Evolutionary conservation across 2,797 vertebrate genomes (phyloP), one percentile per base, ranked within the genome.

Genomic region (Dendrocincla tyrannina): DNA sequence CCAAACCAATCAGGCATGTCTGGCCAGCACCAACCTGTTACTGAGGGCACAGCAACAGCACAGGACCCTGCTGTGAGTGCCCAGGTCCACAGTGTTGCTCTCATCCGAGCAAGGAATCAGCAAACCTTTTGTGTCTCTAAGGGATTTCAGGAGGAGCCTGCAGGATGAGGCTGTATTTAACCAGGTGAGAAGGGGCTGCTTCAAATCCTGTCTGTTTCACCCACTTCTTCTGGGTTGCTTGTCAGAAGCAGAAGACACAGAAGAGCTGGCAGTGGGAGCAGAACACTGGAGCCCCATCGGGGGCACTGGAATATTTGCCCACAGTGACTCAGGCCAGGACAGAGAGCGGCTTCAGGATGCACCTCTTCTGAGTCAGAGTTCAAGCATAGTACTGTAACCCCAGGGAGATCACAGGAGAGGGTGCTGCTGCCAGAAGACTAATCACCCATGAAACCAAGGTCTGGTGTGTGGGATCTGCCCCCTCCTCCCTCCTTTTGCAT

Each of bases 291-390:
- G 47, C 62, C 18, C 15, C 0, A 1, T 7, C 5, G 27, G 32
- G 28, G 41, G 4, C 30, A 27, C 49, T 32, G 19, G n/a, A 42
- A 13, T 0, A 0, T 77, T 47, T 58, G 16, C 35, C 74, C 4
- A 0, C 28, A 46, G 67, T 1, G 4, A 46, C 72, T 32, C 0
- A 0, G 32, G 44, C 42, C 67, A 58, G 56, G 28, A 49, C 5
- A 6, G 58, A 79, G 49, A 59, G 18, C 28, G 83, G 59, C 59
- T 55, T 14, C 19, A 19, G 60, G 67, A 23, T 47, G 50, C 0
- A 1, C 41, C 68, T 1, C 2, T 17, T 17, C 22, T 24, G 23
- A 39, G 49, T 13, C 85, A 47, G 72, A 25, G 9, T 79, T 42
- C 16, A n/a, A 16, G 53, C 72, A 41, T 28, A 24, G 76, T 0